Percentiles rank a stretch among this genome's conserved stretches.
These are phyloP conservation scores for Spodoptera litura DNA, from an alignment of 1,140 invertebrate genomes.

Conservation along the genomic window DNA sequence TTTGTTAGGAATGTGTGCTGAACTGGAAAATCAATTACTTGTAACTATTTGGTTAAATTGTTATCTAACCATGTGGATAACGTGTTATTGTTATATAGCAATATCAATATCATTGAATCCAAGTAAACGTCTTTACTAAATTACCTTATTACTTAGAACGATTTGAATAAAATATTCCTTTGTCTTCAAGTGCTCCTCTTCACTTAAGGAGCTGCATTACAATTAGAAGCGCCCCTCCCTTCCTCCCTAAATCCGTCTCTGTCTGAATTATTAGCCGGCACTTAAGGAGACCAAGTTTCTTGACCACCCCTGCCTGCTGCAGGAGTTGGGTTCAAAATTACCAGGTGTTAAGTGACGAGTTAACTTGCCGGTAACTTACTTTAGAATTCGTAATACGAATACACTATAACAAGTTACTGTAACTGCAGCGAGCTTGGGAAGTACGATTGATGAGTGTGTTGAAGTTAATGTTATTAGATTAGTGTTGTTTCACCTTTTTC, in stretches of 20 bases:
- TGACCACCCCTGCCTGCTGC: neutral
- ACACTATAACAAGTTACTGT: neutral
- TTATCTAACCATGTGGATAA: too few species aligned
- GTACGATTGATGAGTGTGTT: too few species aligned
- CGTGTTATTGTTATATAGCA: too few species aligned
- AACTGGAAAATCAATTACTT: neutral
- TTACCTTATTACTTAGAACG: too few species aligned
- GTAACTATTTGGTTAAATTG: too few species aligned
- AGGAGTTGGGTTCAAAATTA: conserved; percentile 8
- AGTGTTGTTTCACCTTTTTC: too few species aligned
- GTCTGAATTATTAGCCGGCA: conserved; percentile 14
- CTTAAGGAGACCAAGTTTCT: conserved; percentile 25
- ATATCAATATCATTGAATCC: too few species aligned
- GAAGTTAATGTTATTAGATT: too few species aligned
- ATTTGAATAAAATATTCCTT: too few species aligned
- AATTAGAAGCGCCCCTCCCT: neutral
- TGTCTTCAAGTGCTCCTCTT: too few species aligned
- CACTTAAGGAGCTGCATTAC: neutral
- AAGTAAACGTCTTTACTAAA: too few species aligned
- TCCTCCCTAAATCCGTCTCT: neutral
- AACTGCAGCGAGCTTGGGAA: neutral
- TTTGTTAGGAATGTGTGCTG: neutral
- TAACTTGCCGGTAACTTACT: conserved; percentile 27
- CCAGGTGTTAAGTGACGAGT: conserved; percentile 22
- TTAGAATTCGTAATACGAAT: conserved; percentile 5